phyloP scores from a whole-genome alignment of 2,113 vertebrate species.

The Scomber colias region DNA sequence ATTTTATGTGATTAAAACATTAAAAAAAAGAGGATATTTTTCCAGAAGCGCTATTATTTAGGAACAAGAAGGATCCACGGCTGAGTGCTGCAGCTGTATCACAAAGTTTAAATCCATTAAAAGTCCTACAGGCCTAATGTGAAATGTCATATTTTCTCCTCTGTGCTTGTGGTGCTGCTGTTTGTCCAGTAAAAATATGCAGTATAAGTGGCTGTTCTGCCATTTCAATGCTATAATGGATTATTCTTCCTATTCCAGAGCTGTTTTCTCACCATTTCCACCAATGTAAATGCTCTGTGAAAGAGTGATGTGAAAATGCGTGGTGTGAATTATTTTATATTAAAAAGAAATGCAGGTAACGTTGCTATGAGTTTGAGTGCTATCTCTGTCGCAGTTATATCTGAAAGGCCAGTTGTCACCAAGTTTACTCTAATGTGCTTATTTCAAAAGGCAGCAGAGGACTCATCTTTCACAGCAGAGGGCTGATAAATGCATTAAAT shows the following conservation, averaged over 20 bases:
- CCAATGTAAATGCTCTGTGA: not conserved
- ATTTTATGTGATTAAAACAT: slow-evolving; percentile 22
- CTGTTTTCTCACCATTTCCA: not conserved
- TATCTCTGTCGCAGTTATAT: not conserved
- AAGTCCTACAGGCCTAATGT: not conserved
- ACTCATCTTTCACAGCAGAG: slow-evolving; percentile 31
- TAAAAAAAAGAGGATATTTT: not conserved
- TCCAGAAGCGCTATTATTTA: not conserved
- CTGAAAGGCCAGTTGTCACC: slow-evolving; percentile 38
- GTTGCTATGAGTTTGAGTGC: slow-evolving; percentile 4
- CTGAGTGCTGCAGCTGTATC: slow-evolving; percentile 12
- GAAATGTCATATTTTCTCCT: slow-evolving; percentile 4
- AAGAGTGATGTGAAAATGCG: not conserved
- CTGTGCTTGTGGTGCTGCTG: not conserved
- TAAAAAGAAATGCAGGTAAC: not conserved
- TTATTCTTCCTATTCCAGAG: not conserved
- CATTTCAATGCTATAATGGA: not conserved
- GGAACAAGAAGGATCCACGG: not conserved
- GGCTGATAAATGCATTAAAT: slow-evolving; percentile 34
- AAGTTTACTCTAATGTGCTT: not conserved
- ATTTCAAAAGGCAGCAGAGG: slow-evolving; percentile 1
- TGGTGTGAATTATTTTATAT: slow-evolving; percentile 19
- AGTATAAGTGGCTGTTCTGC: not conserved
- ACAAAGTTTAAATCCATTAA: not conserved
- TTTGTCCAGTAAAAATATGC: not conserved